Base-by-base conservation (phyloP, 2,888 invertebrate species). In the Agrochola lychnidis region DNA sequence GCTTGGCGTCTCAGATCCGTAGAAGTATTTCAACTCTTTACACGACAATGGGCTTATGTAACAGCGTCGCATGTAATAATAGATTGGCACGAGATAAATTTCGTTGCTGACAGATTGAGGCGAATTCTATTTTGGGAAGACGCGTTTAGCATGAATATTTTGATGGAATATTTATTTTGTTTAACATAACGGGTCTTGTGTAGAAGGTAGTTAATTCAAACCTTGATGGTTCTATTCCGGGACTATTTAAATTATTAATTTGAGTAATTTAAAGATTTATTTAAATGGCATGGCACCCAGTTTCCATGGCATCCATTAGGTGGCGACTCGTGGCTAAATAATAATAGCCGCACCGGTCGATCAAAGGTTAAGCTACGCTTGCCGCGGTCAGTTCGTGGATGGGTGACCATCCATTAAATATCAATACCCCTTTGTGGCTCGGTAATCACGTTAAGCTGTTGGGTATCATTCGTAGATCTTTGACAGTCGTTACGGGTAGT, bases 1-100 rank as follows among this genome's bases (percentile, higher is more conserved):
- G 89, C 87, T 77, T 79, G 87, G 87, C 87, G 87, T 70, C 87
- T 81, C 57, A 75, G 51, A 79, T 79, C 70, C 82, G 84, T 84
- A 70, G n/a, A 70, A 81, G 57, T 85, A 51, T 83, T 69, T 83
- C 79, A 72, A 78, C 79, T 82, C 70, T 83, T 73, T 68, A 66
- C 56, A 69, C 53, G 64, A 83, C 86, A 86, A 82, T 77, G 22
- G 63, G 42, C 16, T 86, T 86, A 79, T 62, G 68, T 79, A 83
- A 84, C 16, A 45, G 56, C 30, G 25, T 25, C 45, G n/a, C 51
- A 59, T 48, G 36, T 57, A 67, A 83, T 83, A 73, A 78, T 82
- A 82, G 83, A 85, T 66, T 63, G 79, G 71, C 42, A 40, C 19
- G 7, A 78, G 66, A 83, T 79, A 78, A 69, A 71, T 72, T 63